Conservation (phyloP, 2,888 invertebrate species). For the Tortrix viridana region DNA sequence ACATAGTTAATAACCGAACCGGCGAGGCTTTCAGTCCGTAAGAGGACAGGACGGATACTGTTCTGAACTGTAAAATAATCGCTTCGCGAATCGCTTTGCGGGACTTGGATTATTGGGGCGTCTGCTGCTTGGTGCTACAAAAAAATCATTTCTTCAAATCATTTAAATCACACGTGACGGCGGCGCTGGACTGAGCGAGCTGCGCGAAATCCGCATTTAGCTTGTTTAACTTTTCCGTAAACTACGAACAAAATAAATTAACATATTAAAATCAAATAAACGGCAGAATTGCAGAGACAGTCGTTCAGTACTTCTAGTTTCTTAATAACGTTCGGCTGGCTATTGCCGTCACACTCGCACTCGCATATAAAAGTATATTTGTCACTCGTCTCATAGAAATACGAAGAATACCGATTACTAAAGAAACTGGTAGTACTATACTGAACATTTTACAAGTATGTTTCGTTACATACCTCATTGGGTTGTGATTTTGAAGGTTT, state of each 20-base stretch:
- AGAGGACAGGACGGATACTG: constrained; percentile 5
- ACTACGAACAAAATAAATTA: constrained; percentile 52
- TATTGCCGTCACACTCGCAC: no score
- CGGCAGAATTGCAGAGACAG: no score
- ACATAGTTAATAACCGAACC: neutral
- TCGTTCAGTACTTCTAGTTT: no score
- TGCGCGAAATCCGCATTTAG: constrained; percentile 55
- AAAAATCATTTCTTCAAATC: constrained; percentile 13
- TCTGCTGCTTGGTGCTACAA: neutral
- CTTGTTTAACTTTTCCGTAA: constrained; percentile 67
- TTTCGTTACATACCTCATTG: constrained; percentile 54
- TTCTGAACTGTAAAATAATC: neutral
- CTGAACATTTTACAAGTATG: neutral
- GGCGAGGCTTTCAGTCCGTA: neutral
- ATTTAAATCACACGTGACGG: constrained; percentile 13
- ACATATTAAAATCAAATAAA: neutral
- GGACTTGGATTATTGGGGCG: neutral
- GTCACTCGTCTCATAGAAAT: no score
- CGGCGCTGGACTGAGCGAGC: constrained; percentile 25
- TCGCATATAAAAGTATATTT: no score
- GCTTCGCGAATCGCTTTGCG: neutral
- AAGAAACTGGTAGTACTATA: no score
- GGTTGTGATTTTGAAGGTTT: constrained; percentile 50
- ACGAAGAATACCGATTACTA: no score
- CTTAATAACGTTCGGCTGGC: no score